Evolutionary conservation across 2,888 invertebrate genomes (phyloP).

Genomic region (Matsumyia berberina): DNA sequence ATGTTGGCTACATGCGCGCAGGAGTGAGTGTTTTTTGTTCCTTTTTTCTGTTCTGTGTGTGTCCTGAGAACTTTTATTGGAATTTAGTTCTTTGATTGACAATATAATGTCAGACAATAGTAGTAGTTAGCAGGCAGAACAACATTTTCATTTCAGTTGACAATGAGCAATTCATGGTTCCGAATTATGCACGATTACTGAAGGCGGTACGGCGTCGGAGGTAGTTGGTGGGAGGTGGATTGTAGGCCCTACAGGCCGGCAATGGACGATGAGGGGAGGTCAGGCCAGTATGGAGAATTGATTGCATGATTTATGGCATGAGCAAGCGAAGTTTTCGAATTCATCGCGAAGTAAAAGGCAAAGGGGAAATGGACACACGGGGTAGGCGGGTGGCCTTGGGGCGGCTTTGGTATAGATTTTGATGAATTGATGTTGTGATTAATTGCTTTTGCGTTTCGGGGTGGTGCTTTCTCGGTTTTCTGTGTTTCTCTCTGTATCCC

Average conservation of each 20-base stretch:
- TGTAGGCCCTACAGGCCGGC: conserved; percentile 1
- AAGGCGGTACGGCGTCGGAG: no score
- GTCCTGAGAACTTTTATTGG: conserved; percentile 33
- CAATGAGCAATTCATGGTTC: conserved; percentile 53
- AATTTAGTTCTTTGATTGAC: conserved; percentile 62
- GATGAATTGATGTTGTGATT: conserved; percentile 74
- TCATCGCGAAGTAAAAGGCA: conserved; percentile 53
- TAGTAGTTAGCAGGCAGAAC: conserved; percentile 37
- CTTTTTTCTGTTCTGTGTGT: neutral
- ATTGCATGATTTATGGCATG: conserved; percentile 73
- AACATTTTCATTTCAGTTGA: conserved; percentile 45
- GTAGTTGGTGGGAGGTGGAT: no score
- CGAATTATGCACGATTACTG: conserved; percentile 49
- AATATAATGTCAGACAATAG: conserved; percentile 45
- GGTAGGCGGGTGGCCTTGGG: conserved; percentile 21
- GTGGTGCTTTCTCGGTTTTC: conserved; percentile 11
- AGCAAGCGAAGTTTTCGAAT: conserved; percentile 58
- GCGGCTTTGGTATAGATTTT: conserved; percentile 51
- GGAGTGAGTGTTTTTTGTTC: neutral
- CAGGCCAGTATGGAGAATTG: conserved; percentile 51
- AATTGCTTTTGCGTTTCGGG: conserved; percentile 62
- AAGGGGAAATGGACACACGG: neutral
- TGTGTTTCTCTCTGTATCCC: neutral
- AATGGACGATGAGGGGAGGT: conserved; percentile 4
- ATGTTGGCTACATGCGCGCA: neutral